Percentiles rank a stretch among this genome's conserved stretches.
Evolutionary conservation across 2,888 invertebrate species (phyloP).

Genomic region (Meta bourneti): DNA sequence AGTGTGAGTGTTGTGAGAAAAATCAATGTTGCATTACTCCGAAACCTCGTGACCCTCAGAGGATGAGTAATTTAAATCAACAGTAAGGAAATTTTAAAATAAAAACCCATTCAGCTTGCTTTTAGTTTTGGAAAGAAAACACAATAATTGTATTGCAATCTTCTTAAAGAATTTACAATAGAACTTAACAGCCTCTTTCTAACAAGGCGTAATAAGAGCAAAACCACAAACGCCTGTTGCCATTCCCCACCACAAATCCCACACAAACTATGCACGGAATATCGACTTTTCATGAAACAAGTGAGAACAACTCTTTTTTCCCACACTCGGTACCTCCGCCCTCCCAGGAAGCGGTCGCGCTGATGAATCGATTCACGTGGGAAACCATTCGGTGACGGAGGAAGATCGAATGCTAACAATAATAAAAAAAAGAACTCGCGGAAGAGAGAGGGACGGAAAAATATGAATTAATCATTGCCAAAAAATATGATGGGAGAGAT

Average conservation of each 20-base stretch:
- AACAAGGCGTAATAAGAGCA: background rate
- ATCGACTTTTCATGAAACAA: background rate
- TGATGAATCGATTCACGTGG: slow-evolving; percentile 33
- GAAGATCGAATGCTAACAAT: no score
- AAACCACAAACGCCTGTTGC: background rate
- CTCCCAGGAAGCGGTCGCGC: background rate
- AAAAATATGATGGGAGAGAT: slow-evolving; percentile 2
- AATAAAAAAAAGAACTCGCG: background rate
- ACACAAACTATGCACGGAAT: background rate
- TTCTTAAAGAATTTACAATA: no score
- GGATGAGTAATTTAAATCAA: no score
- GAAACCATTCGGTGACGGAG: slow-evolving; percentile 4
- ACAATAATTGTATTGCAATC: no score
- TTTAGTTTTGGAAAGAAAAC: no score
- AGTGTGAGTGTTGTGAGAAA: no score
- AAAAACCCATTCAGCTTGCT: no score
- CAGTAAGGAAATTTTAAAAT: no score
- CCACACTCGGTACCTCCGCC: no score
- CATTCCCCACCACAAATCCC: background rate
- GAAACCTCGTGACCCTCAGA: no score
- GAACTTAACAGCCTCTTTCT: no score
- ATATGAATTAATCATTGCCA: slow-evolving; percentile 51
- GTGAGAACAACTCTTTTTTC: background rate
- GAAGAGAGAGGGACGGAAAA: slow-evolving; percentile 8
- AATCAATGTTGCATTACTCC: no score